Evolutionary conservation across 2,888 invertebrate genomes (phyloP), one percentile per base, ranked within the genome.

Genomic region (Lymantria dispar): DNA sequence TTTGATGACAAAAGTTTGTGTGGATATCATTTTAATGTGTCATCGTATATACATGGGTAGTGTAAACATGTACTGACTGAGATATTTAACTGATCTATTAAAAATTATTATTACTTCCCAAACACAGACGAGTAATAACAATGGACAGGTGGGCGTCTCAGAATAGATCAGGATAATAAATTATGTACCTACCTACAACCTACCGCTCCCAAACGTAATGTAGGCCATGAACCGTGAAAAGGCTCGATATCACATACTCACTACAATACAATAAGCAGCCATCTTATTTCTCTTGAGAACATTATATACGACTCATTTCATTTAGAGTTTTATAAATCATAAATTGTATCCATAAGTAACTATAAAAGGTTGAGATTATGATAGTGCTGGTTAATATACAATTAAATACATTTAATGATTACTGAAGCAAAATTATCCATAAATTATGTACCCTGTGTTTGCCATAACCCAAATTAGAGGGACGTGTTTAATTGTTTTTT

Each of bases 111-210:
- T 40, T 14, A 3, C 22, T 15, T 7, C 40, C 14, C 8, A 14
- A 37, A 36, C 11, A 43, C 22, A 53, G 43, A 36, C 30, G 38
- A 50, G 50, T 58, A 55, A 44, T 47, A 56, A 54, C 49, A 56
- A 46, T 44, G 48, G 54, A 54, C 55, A 59, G 58, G 51, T 55
- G 50, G 48, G 45, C 47, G 39, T 53, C 61, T 64, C 59, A 55
- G 54, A 71, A 70, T 68, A 67, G 65, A 75, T 69, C 56, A 67
- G 60, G 51, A 62, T 57, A 64, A 72, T 82, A 72, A 77, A 80
- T 74, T 76, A 80, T 79, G 68, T 62, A 80, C 49, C 22, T n/a
- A n/a, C n/a, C 59, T 65, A 59, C 56, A 52, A 64, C 56, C 62
- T 64, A 56, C 64, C 60, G 62, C 56, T 63, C 60, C 59, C 57